phyloP scores from a whole-genome alignment of 2,113 vertebrate species.

The Pelobates fuscus region DNA sequence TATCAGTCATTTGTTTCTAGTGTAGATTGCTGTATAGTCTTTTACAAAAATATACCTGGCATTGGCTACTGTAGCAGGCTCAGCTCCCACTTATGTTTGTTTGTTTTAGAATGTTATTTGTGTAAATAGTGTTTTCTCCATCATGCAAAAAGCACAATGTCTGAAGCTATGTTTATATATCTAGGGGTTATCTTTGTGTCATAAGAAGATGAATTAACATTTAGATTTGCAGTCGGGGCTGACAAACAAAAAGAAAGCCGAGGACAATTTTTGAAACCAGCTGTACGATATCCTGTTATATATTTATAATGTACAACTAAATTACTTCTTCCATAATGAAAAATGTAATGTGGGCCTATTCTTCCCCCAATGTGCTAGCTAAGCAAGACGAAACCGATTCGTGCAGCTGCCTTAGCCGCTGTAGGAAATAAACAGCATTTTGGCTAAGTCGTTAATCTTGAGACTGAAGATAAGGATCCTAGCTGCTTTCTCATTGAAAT shows the following conservation, averaged over 20 bases:
- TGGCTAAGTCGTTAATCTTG: conserved; percentile 42
- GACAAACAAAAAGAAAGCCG: not conserved
- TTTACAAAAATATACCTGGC: no score
- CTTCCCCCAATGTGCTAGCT: conserved; percentile 22
- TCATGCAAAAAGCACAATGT: no score
- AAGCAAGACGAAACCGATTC: conserved; percentile 16
- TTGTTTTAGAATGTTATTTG: no score
- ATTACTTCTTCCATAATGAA: not conserved
- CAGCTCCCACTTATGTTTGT: no score
- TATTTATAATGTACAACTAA: not conserved
- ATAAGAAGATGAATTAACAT: no score
- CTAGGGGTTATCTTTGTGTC: no score
- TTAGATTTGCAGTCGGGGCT: no score
- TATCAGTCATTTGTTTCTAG: no score
- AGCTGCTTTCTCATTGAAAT: conserved; percentile 43
- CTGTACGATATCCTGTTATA: conserved; percentile 1
- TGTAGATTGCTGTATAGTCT: no score
- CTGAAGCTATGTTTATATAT: no score
- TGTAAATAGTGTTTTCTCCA: no score
- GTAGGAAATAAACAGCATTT: conserved; percentile 38
- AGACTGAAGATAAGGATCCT: conserved; percentile 35
- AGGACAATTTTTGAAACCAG: conserved; percentile 1
- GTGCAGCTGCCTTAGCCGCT: conserved; percentile 3
- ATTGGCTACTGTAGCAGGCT: no score
- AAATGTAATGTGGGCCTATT: conserved; percentile 22